Base-by-base conservation (phyloP, 2,888 invertebrate species). In the Amitus sp. region DNA sequence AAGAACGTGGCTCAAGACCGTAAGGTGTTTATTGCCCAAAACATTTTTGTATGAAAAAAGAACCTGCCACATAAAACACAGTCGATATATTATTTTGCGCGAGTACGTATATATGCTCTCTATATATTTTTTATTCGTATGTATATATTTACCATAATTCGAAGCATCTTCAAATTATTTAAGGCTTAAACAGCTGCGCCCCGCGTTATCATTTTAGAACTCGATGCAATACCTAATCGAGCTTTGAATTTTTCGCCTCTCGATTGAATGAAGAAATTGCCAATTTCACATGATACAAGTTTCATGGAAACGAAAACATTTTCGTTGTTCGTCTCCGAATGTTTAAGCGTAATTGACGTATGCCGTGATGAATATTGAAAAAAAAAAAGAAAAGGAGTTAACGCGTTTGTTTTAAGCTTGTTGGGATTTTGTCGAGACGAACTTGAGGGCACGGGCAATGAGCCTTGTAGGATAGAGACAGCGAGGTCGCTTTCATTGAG, bases 111-210 rank as follows among this genome's bases (percentile, higher is more conserved):
- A 19, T 48, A 27, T 47, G 53, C n/a, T n/a, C n/a, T n/a, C n/a
- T 64, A 63, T 61, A 50, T 49, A 45, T 49, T 59, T 46, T 62
- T 34, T 51, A 42, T 51, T 17, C 55, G 54, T 62, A 47, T 67
- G 62, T 67, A 65, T 65, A 72, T 80, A 78, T 78, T 67, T 78
- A 80, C 79, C 79, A 77, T 78, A 78, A 78, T 77, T 75, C 73
- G 77, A 78, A 77, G 73, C 74, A 74, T 71, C 70, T 69, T 71
- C 69, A 68, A 73, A 74, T 67, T 66, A 68, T 66, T 62, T 51
- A 70, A 74, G 73, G 70, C 66, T 60, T 52, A 65, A 56, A 58
- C 43, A 54, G 50, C 55, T 55, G 60, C 60, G 53, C 53, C 54
- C 49, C 53, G n/a, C n/a, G n/a, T n/a, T n/a, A 34, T 51, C 47